Evolutionary conservation across 2,113 vertebrate species (phyloP), one percentile per base, ranked within the genome.

Genomic region (Pholis gunnellus): DNA sequence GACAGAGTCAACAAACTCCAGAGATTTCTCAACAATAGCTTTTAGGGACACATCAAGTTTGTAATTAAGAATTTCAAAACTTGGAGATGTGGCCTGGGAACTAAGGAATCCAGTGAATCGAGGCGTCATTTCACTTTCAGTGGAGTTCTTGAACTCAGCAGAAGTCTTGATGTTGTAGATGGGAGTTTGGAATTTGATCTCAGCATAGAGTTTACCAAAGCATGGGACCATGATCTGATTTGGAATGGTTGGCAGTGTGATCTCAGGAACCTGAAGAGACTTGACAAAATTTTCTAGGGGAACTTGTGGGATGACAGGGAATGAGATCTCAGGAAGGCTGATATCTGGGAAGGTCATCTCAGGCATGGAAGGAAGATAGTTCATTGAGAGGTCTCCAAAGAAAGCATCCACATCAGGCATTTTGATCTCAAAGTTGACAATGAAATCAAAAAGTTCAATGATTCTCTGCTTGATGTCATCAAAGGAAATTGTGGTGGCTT

Each of bases 381-480:
- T 92, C 44, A 97, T 74, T 15, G 79, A 94, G 77, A 98, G 42
- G 9, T 97, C 94, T 69, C 90, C 95, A 83, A 98, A 79, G 64
- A 95, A 93, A 5, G 83, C 59, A 76, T 96, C 94, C 0, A 93
- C 27, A 86, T 94, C 78, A 73, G 95, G 79, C 76, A 95, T 91
- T 34, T 93, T 87, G 75, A 96, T 93, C 36, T 97, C 94, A 87
- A 94, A 93, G 78, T 90, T 96, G 54, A 96, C 92, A 89, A 99
- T 94, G 81, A 90, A 93, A 88, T 94, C 94, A 83, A 97, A 94
- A 52, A 93, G 80, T 61, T 91, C 94, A 76, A 96, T 82, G 77
- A 98, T 94, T 84, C 81, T 95, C 66, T 91, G 65, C 87, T 96
- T 97, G 75, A 99, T 95, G 84, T 97, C 95, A 79, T 95, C 89